Base-by-base conservation (phyloP, 2,113 vertebrate genomes). In the Peromyscus maniculatus region DNA sequence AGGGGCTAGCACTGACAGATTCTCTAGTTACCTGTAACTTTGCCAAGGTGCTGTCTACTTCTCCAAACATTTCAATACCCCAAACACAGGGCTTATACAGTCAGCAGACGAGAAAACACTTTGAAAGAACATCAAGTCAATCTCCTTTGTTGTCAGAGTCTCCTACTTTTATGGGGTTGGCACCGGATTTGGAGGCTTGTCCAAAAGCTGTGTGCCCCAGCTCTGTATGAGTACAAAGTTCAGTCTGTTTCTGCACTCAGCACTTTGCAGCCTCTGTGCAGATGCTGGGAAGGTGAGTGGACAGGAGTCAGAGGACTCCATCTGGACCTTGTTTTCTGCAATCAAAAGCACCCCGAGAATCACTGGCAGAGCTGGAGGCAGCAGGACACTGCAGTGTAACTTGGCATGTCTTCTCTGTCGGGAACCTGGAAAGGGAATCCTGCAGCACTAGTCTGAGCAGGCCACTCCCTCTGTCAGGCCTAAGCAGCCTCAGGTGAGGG, bases 91-190 rank as follows among this genome's bases (percentile, higher is more conserved):
- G 9, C 36, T 59, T 31, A 31, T 66, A 13, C 13, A 17, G 7
- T 52, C 31, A 64, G 82, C 33, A 55, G 64, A 72, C 87, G 74
- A 92, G 87, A 93, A 87, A 84, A 71, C 46, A 43, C 86, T 93
- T 78, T 12, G 39, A 55, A 93, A 74, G 64, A 75, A 84, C 49
- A 66, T 92, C 24, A 86, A 88, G 69, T 77, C 87, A 31, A 19
- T 87, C 72, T 93, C 94, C 75, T 95, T 59, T 94, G 26, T 87
- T 39, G 49, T 31, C 67, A 86, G 96, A 90, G 77, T 93, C 94
- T 91, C 62, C 89, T 57, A 8, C 59, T 91, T 93, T 91, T 89
- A 71, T 87, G 83, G 64, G 26, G n/a, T 75, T 95, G 96, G 94
- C 94, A 72, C 64, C 0, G 0, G 10, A 87, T 66, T 87, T 88